Conservation (phyloP, 2,888 invertebrate species). For the Drosophila putrida region DNA sequence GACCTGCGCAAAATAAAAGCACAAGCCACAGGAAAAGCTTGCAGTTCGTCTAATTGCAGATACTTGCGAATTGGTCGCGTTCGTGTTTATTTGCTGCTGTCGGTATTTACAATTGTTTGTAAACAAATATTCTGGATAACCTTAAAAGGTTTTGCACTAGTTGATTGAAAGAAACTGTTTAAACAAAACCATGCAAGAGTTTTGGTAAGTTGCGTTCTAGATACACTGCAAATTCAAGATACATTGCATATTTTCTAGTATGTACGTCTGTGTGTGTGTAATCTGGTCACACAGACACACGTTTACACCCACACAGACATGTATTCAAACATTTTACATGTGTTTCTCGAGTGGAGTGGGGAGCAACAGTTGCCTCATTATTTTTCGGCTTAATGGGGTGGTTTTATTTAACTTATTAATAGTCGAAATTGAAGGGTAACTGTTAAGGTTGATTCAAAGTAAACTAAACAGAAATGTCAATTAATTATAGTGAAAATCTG, state of each 20-base stretch:
- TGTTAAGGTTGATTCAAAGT: background rate
- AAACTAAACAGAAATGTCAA: background rate
- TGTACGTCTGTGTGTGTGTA: slow-evolving; percentile 25
- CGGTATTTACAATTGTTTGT: slow-evolving; percentile 42
- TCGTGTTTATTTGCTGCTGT: slow-evolving; percentile 26
- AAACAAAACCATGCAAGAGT: slow-evolving; percentile 56
- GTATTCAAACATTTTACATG: slow-evolving; percentile 18
- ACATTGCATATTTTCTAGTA: slow-evolving; percentile 6
- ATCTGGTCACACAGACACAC: slow-evolving; percentile 13
- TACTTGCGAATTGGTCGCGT: slow-evolving; percentile 37
- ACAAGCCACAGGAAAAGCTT: slow-evolving; percentile 54
- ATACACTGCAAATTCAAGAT: slow-evolving; percentile 37
- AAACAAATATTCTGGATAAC: slow-evolving; percentile 45
- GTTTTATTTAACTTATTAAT: slow-evolving; percentile 25
- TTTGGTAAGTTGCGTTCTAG: slow-evolving; percentile 56
- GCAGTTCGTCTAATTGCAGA: slow-evolving; percentile 49
- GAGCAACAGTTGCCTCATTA: slow-evolving; percentile 71
- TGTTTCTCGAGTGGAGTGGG: slow-evolving; percentile 31
- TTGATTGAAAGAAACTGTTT: background rate
- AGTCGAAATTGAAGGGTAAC: too few relatives aligned
- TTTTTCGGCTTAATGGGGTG: slow-evolving; percentile 38
- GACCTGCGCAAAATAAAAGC: slow-evolving; percentile 40
- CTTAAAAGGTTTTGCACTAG: background rate
- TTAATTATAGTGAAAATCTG: slow-evolving; percentile 71
- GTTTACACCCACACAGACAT: slow-evolving; percentile 17